Evolutionary conservation across 1,140 invertebrate species (phyloP).

Genomic region (Helicoverpa zea): DNA sequence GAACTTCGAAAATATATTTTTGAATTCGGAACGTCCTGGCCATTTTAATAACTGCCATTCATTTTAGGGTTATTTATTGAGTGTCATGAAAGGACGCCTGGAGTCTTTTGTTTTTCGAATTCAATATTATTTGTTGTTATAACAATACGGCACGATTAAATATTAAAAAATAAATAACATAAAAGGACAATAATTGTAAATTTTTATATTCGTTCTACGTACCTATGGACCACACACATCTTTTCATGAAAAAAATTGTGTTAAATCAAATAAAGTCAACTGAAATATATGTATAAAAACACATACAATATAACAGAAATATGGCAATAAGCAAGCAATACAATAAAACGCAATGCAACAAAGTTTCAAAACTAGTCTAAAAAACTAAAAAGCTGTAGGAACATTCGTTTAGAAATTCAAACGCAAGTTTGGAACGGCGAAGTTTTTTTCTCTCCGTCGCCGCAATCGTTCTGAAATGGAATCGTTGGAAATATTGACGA

Average conservation of each 20-base stretch:
- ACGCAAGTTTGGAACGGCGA: slow-evolving; percentile 32
- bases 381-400: slow-evolving; percentile 1
- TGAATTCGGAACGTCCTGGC: slow-evolving; percentile 16
- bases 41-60: slow-evolving; percentile 17
- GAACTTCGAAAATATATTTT: slow-evolving; percentile 47
- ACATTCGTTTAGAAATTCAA: slow-evolving; percentile 24
- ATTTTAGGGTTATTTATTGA: slow-evolving; percentile 29
- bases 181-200: too few relatives aligned
- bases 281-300: too few relatives aligned
- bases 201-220: too few relatives aligned
- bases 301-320: too few relatives aligned
- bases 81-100: slow-evolving; percentile 10
- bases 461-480: slow-evolving; percentile 48
- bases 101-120: neutral
- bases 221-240: too few relatives aligned
- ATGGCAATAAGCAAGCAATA: neutral
- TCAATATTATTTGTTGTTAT: too few relatives aligned
- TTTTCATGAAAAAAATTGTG: too few relatives aligned
- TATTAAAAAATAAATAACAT: too few relatives aligned
- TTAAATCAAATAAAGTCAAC: too few relatives aligned
- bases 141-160: too few relatives aligned
- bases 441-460: slow-evolving; percentile 35
- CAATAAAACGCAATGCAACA: neutral
- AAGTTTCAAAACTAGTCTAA: slow-evolving; percentile 23
- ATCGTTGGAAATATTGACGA: slow-evolving; percentile 49